Evolutionary conservation across 1,140 invertebrate species (phyloP).

Genomic region (Tetramorium parvispinum): DNA sequence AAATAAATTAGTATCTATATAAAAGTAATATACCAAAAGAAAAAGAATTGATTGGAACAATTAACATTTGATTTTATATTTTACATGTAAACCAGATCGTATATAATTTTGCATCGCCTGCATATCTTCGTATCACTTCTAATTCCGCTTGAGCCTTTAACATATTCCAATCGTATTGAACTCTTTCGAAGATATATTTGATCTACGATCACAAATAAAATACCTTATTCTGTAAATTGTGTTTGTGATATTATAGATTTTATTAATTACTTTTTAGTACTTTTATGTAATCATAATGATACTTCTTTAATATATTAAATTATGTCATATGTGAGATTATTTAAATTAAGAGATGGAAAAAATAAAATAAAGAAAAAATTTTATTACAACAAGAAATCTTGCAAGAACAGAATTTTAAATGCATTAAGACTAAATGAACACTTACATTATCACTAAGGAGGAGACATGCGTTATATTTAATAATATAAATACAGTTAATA

Average conservation of each 20-base stretch:
- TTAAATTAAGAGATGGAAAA: neutral
- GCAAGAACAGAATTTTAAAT: neutral
- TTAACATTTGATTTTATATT: slow-evolving; percentile 9
- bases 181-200: slow-evolving; percentile 25
- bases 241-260: neutral
- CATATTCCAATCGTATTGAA: slow-evolving; percentile 29
- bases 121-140: slow-evolving; percentile 26
- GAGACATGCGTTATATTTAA: slow-evolving; percentile 28
- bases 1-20: neutral
- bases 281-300: neutral
- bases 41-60: neutral
- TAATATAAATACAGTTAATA: slow-evolving; percentile 10
- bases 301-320: neutral
- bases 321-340: neutral
- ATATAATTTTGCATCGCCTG: neutral
- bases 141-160: slow-evolving; percentile 26
- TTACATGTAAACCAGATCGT: neutral
- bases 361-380: neutral
- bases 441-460: slow-evolving; percentile 24
- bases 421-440: neutral
- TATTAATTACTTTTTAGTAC: neutral
- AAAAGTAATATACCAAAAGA: neutral
- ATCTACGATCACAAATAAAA: slow-evolving; percentile 20
- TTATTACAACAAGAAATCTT: neutral
- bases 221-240: neutral